A percentile compares a stretch with the other conserved stretches of the same genome.
Evolutionary conservation across 2,113 vertebrate genomes (phyloP).

Genomic region (Diphyllodes magnificus): DNA sequence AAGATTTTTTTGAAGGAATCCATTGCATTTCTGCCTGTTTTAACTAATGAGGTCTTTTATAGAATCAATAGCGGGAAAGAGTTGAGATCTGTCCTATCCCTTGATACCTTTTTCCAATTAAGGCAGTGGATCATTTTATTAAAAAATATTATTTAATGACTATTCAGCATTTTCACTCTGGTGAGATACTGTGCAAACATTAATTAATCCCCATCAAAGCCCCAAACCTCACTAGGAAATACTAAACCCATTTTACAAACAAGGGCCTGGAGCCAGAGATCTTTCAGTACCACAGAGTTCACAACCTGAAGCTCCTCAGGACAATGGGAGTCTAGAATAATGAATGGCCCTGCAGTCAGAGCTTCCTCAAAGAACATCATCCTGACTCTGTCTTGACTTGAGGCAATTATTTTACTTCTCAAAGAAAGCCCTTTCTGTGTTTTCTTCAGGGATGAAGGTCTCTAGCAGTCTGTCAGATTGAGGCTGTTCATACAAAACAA

Average conservation of each 20-base stretch:
- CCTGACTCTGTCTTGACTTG: neutral
- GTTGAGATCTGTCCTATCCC: neutral
- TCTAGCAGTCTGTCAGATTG: neutral
- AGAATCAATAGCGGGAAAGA: slow-evolving; percentile 8
- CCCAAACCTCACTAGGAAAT: neutral
- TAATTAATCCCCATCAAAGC: slow-evolving; percentile 30
- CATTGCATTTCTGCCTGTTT: neutral
- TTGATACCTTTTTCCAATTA: slow-evolving; percentile 16
- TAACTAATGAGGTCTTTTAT: slow-evolving; percentile 3
- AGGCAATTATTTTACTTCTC: neutral
- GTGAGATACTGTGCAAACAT: slow-evolving; percentile 1
- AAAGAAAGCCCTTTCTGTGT: neutral
- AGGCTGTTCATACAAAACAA: neutral
- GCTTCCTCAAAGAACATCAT: neutral
- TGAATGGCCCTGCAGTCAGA: neutral
- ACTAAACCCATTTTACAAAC: slow-evolving; percentile 13
- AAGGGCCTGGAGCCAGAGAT: slow-evolving; percentile 1
- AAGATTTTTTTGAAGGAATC: neutral
- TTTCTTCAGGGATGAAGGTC: neutral
- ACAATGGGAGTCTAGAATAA: neutral
- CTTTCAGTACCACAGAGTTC: neutral
- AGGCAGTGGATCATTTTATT: neutral
- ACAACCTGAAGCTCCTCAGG: neutral
- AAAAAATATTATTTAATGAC: slow-evolving; percentile 22
- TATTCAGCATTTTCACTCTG: slow-evolving; percentile 10